phyloP scores from a whole-genome alignment of 2,113 vertebrate genomes.

The Gasterosteus aculeatus region DNA sequence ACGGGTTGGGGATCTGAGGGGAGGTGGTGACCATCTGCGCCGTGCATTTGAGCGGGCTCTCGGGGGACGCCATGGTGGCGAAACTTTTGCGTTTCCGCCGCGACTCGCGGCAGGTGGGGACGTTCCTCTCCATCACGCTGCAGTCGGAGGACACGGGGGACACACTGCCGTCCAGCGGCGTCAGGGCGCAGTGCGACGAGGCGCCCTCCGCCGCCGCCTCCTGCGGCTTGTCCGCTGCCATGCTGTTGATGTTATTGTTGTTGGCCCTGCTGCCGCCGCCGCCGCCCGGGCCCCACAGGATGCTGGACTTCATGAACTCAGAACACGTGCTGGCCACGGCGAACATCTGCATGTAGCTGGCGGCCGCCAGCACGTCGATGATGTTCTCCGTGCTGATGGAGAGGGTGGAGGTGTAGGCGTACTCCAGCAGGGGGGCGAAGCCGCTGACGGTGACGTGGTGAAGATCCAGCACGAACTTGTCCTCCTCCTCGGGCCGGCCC shows the following conservation, averaged over 20 bases:
- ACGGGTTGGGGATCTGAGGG: conserved; percentile 92
- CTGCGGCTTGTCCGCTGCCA: conserved; percentile 86
- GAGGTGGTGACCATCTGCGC: conserved; percentile 91
- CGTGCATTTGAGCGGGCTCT: conserved; percentile 93
- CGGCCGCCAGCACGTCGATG: conserved; percentile 96
- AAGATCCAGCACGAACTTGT: conserved; percentile 92
- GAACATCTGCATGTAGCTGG: conserved; percentile 99
- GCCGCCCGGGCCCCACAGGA: conserved; percentile 89
- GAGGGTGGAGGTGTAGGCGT: conserved; percentile 96
- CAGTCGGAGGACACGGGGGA: conserved; percentile 97
- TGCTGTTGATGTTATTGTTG: conserved; percentile 79
- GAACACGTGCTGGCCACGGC: conserved; percentile 97
- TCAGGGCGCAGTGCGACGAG: conserved; percentile 87
- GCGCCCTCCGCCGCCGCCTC: conserved; percentile 88
- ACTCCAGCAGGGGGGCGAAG: conserved; percentile 95
- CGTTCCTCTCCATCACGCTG: conserved; percentile 93
- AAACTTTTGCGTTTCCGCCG: conserved; percentile 96
- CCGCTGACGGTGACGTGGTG: conserved; percentile 98
- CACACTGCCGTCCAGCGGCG: conserved; percentile 91
- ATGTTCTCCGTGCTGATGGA: conserved; percentile 99
- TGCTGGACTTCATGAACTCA: conserved; percentile 99
- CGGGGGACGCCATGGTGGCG: conserved; percentile 89
- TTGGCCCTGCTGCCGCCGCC: conserved; percentile 59
- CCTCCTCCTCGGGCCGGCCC: conserved; percentile 88
- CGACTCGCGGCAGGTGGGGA: conserved; percentile 92